Conservation (phyloP, 1,140 invertebrate genomes). For the Cydia fagiglandana region DNA sequence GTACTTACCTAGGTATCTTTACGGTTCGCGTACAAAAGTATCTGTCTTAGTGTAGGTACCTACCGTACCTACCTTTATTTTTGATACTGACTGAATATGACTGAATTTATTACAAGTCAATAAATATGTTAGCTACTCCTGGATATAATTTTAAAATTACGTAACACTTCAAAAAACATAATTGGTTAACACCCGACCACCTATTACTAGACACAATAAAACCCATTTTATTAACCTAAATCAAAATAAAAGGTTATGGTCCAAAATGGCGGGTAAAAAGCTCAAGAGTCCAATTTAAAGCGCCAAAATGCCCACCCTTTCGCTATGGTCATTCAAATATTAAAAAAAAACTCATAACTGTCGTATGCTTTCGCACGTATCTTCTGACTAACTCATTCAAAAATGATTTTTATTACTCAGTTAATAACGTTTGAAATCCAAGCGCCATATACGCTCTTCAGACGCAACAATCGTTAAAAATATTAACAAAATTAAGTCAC, state of each 20-base stretch:
- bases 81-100: no score
- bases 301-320: constrained; percentile 65
- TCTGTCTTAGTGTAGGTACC: no score
- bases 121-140: neutral
- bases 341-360: constrained; percentile 37
- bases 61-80: no score
- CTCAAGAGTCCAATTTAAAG: constrained; percentile 46
- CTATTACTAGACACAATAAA: constrained; percentile 15
- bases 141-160: constrained; percentile 3
- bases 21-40: no score
- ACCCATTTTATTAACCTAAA: constrained; percentile 44
- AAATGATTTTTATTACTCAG: neutral
- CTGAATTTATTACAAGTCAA: no score
- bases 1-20: no score
- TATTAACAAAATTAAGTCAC: constrained; percentile 66
- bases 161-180: constrained; percentile 1
- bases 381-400: constrained; percentile 27
- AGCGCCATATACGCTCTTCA: constrained; percentile 41
- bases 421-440: constrained; percentile 10
- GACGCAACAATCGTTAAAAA: constrained; percentile 48
- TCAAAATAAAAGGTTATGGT: constrained; percentile 52
- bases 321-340: constrained; percentile 57
- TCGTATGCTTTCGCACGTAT: constrained; percentile 16
- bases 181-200: constrained; percentile 29
- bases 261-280: constrained; percentile 44